A percentile compares a stretch with the other conserved stretches of the same genome.
These are phyloP conservation scores for Trichogramma dendrolimi DNA, from an alignment of 2,888 invertebrate species.

Conservation along the genomic window DNA sequence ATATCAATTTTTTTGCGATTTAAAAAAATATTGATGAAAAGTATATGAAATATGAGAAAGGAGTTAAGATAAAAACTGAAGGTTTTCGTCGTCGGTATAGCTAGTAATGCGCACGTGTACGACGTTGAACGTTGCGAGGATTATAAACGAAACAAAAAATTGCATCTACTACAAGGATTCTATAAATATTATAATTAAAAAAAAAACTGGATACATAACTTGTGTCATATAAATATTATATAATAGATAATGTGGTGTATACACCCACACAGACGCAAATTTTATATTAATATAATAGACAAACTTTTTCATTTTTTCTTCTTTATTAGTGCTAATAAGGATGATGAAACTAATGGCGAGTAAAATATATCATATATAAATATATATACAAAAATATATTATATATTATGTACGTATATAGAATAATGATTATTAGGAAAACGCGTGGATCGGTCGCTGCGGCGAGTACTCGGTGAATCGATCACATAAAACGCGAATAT, in stretches of 20 bases:
- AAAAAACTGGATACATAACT: not conserved
- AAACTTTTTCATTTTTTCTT: constrained; percentile 17
- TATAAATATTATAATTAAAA: no score
- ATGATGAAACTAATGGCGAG: no score
- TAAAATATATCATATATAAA: constrained; percentile 28
- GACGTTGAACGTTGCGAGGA: constrained; percentile 26
- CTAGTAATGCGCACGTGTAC: not conserved
- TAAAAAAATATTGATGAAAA: no score
- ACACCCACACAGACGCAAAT: no score
- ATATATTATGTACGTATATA: constrained; percentile 28
- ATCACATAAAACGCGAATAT: constrained; percentile 8
- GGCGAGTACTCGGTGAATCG: constrained; percentile 14
- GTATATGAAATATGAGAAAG: no score
- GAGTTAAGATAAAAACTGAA: no score
- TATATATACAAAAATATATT: constrained; percentile 26
- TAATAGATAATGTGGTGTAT: no score
- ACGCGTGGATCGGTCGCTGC: no score
- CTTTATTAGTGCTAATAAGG: not conserved
- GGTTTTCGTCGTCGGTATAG: not conserved
- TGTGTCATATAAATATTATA: constrained; percentile 15
- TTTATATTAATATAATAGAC: not conserved
- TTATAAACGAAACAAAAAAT: no score
- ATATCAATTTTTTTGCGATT: no score
- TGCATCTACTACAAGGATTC: no score
- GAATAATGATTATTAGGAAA: constrained; percentile 5